Base-by-base conservation (phyloP, 2,113 vertebrate genomes). In the Atlantisia rogersi region DNA sequence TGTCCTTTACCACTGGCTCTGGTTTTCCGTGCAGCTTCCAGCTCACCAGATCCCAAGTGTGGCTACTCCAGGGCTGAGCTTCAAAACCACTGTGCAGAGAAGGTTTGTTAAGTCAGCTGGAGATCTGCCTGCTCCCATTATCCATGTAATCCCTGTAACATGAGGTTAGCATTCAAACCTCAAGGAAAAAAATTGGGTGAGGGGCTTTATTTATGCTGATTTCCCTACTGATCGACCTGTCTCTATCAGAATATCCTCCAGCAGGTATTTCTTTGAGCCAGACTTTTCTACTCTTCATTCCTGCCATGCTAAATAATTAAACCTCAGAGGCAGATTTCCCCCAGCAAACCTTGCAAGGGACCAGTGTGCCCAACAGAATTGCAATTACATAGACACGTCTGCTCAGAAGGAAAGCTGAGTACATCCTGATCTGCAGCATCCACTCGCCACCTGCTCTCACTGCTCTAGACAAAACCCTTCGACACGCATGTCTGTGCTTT, bases 331-430 rank as follows among this genome's bases (percentile, higher is more conserved):
- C 29, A 60, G 22, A 60, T 93, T 59, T 74, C 32, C 42, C 56
- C 92, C 32, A 55, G 60, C 65, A 86, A 67, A 65, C 3, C 35
- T 31, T 44, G 55, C 12, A 25, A 53, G 55, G 59, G 10, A 53
- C 52, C 26, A 77, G 6, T 21, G 5, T 21, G 64, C 64, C 48
- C 3, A 11, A 69, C 8, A 1, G 1, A 84, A 77, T 62, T 60
- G 69, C 60, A 95, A n/a, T 95, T 92, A 80, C 48, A 29, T n/a
- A 79, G 91, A 39, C 85, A 37, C 32, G 31, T 76, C 95, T 96
- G 95, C 67, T 44, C 12, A 71, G 40, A 60, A 85, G 77, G 63
- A 60, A 46, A 82, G 22, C 70, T 84, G 90, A 74, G 15, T 25
- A 20, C 88, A 91, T 91, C 82, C 91, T 82, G 65, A 35, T 59